Conservation (phyloP, 37 sponge, comb jelly and placozoan genomes). For the Haliclona indistincta region DNA sequence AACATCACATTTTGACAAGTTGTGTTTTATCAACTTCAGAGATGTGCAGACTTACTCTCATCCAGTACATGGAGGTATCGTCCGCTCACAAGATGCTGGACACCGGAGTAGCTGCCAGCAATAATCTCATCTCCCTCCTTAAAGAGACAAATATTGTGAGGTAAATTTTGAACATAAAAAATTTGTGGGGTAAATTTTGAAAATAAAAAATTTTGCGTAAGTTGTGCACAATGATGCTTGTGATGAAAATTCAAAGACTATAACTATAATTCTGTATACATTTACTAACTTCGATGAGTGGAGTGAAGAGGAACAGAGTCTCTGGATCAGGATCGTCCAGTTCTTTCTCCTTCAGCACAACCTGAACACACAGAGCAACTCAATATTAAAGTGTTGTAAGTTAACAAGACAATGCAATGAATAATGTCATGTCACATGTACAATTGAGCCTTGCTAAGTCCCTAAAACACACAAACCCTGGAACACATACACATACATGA, state of each 20-base stretch:
- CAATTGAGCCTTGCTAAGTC: too few relatives aligned
- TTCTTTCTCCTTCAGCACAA: not conserved
- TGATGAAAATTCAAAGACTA: slow-evolving; percentile 4
- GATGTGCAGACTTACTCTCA: not conserved
- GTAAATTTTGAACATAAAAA: too few relatives aligned
- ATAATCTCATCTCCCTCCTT: slow-evolving; percentile 31
- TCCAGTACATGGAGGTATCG: slow-evolving; percentile 23
- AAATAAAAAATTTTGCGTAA: too few relatives aligned
- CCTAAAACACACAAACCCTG: too few relatives aligned
- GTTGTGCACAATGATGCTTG: too few relatives aligned
- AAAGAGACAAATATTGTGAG: not conserved
- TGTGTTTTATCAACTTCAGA: too few relatives aligned
- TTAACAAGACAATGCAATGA: not conserved
- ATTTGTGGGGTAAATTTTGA: too few relatives aligned
- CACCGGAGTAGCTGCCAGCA: slow-evolving; percentile 42
- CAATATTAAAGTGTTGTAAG: not conserved
- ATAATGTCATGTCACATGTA: too few relatives aligned
- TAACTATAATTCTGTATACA: not conserved
- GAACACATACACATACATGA: too few relatives aligned
- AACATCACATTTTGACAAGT: too few relatives aligned
- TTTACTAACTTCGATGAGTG: slow-evolving; percentile 2
- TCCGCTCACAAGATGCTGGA: slow-evolving; percentile 41
- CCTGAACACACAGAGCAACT: not conserved
- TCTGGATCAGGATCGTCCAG: not conserved
- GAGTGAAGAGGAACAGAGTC: not conserved